Evolutionary conservation across 2,888 invertebrate genomes (phyloP).

Genomic region (Leptopterna dolabrata): DNA sequence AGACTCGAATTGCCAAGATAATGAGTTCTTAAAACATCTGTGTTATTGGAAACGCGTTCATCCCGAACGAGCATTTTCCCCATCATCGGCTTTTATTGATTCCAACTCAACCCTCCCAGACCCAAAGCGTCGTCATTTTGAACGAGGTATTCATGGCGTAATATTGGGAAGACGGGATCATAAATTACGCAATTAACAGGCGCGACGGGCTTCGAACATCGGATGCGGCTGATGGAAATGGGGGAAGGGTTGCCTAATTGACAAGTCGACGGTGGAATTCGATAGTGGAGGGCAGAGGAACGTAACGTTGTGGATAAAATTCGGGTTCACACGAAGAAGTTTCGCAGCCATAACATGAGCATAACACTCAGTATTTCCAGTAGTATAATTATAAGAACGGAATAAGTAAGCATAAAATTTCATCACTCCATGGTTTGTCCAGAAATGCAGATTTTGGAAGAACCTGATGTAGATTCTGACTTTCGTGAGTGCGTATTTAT

Average conservation of each 20-base stretch:
- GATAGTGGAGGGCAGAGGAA: neutral
- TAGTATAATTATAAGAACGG: too few relatives aligned
- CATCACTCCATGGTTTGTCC: too few relatives aligned
- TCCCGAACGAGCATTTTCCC: neutral
- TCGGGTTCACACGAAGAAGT: too few relatives aligned
- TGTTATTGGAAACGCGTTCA: neutral
- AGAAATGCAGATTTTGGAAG: too few relatives aligned
- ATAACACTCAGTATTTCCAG: too few relatives aligned
- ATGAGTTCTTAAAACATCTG: neutral
- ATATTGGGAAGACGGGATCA: neutral
- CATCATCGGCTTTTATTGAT: neutral
- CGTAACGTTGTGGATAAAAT: too few relatives aligned
- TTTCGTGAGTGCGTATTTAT: too few relatives aligned
- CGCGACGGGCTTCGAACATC: neutral
- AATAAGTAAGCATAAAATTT: too few relatives aligned
- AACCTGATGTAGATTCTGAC: too few relatives aligned
- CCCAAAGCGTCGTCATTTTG: neutral
- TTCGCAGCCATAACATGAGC: too few relatives aligned
- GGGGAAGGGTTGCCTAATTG: neutral
- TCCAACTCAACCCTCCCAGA: neutral
- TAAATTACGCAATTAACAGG: neutral
- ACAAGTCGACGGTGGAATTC: neutral
- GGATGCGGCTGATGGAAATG: neutral
- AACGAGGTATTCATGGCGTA: neutral
- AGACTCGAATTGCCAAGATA: neutral